A percentile compares a stretch with the other conserved stretches of the same genome.
Conservation (phyloP, 2,888 invertebrate species). For the Plagiodera versicolora region DNA sequence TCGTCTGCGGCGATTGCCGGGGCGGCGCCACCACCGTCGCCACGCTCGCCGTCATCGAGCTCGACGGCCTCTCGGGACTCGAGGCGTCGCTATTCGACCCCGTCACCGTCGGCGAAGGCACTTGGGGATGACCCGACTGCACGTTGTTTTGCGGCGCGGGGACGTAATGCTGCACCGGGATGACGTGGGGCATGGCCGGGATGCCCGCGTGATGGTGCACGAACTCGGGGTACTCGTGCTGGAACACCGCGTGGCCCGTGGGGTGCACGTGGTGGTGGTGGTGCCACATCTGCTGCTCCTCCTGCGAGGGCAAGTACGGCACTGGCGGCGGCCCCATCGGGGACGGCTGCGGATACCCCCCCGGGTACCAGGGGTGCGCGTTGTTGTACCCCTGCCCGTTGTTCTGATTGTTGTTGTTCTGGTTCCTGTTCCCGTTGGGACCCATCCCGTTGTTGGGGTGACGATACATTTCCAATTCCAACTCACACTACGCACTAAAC, state of each 20-base stretch:
- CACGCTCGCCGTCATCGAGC: conserved; percentile 39
- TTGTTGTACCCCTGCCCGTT: conserved; percentile 31
- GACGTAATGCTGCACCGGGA: no score
- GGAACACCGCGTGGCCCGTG: conserved; percentile 28
- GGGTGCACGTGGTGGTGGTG: conserved; percentile 40
- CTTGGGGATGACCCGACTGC: conserved; percentile 40
- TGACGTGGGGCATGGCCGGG: no score
- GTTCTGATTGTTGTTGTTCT: no score
- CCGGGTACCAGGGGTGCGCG: conserved; percentile 55
- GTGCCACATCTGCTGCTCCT: conserved; percentile 55
- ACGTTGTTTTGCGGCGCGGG: no score
- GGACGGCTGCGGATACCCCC: conserved; percentile 54
- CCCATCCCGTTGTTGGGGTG: conserved; percentile 51
- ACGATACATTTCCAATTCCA: conserved; percentile 62
- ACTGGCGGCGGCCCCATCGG: no score
- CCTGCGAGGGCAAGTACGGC: conserved; percentile 40
- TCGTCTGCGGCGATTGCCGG: conserved; percentile 47
- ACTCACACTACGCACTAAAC: no score
- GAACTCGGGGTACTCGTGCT: conserved; percentile 55
- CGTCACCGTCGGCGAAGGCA: conserved; percentile 64
- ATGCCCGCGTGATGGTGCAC: background rate
- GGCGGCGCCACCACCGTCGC: no score
- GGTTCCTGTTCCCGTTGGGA: no score
- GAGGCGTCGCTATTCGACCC: conserved; percentile 64
- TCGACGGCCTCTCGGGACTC: conserved; percentile 58